Evolutionary conservation across 2,888 invertebrate species (phyloP), one percentile per base, ranked within the genome.

Genomic region (Agrochola macilenta): DNA sequence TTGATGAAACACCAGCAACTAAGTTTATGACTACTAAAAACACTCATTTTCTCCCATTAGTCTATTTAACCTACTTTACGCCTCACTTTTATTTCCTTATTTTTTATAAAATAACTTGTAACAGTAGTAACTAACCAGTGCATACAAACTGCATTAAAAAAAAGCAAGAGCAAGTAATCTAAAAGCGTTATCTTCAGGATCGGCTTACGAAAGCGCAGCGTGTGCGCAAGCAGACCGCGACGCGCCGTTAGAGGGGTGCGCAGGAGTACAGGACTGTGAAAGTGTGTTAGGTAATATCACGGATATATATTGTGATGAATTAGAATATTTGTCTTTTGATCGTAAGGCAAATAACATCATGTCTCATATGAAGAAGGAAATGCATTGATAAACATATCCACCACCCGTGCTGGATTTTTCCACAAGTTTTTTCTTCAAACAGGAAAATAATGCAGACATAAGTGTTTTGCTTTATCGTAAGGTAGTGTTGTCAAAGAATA

Each of bases 161-260:
- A 76, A 85, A 74, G 60, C 58, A 73, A 69, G 49, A 72, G 77
- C 76, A 60, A 74, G 69, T 83, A 84, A 85, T 88, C 82, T 43
- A 87, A 17, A 57, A 74, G 87, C 78, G 83, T 93, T 95, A 96
- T 95, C 95, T 91, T 90, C 92, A 93, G 94, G 94, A 95, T 95
- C 95, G 87, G 90, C 83, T 95, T 95, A 94, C 93, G 95, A 95
- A 95, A 95, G 95, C 93, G 91, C 86, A 88, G 92, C 90, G 89
- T 89, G 87, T 81, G 87, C 79, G 88, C 91, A 94, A 95, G 92
- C 95, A 94, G 95, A 94, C 89, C 94, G 95, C 89, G 91, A 95
- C 95, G 92, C 88, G 70, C 91, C 91, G 93, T 93, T 93, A 92
- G 69, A 80, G 81, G 85, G 84, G 86, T 83, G 82, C 76, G 79